A percentile compares a stretch with the other conserved stretches of the same genome.
Conservation (phyloP, 2,113 vertebrate species). For the Enhydra lutris region DNA sequence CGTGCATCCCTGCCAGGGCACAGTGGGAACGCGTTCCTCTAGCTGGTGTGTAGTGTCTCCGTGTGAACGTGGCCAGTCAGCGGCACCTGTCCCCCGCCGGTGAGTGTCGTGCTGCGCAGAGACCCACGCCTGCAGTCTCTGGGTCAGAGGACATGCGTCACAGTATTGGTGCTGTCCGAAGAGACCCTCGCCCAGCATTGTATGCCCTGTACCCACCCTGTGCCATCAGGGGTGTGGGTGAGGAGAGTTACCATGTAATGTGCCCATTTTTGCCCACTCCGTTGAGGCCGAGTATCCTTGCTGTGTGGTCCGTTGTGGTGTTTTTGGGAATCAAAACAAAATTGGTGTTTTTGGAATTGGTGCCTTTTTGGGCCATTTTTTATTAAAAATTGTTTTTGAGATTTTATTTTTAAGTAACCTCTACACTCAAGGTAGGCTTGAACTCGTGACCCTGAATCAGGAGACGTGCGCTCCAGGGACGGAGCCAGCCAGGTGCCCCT, state of each 20-base stretch:
- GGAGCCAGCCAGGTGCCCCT: background rate
- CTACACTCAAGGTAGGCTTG: background rate
- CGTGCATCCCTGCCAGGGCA: accelerated
- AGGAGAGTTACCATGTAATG: too few relatives aligned
- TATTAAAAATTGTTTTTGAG: background rate
- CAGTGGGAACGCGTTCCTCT: too few relatives aligned
- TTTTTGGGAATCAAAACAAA: background rate
- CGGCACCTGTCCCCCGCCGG: background rate
- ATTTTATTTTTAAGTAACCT: background rate
- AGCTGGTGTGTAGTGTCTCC: background rate
- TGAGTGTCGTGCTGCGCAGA: background rate
- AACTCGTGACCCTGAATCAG: background rate
- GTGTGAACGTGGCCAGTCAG: background rate
- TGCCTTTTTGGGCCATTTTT: background rate
- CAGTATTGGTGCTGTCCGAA: accelerated
- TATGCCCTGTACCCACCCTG: accelerated
- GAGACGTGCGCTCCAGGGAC: background rate
- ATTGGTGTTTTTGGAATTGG: background rate
- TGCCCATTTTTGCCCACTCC: background rate
- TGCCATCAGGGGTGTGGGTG: background rate
- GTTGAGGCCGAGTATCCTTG: background rate
- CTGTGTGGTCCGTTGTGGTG: background rate
- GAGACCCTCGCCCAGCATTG: too few relatives aligned
- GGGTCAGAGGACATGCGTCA: accelerated
- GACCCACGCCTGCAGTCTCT: background rate